Evolutionary conservation across 1,140 invertebrate species (phyloP), one percentile per base, ranked within the genome.

Genomic region (Diploscapter pachys): DNA sequence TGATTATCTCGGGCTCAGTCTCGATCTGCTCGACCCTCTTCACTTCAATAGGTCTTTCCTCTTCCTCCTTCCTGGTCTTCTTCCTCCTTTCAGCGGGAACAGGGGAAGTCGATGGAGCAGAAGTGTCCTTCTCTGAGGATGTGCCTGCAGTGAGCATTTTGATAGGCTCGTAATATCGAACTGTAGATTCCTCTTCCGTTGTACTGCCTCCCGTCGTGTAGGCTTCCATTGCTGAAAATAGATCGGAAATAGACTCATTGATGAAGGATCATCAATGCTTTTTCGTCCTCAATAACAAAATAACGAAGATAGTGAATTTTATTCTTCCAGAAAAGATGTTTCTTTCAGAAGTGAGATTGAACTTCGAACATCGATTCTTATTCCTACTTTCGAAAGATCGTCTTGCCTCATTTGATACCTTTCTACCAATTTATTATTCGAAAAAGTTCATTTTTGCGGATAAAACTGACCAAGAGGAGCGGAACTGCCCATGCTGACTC

Each of bases 201-300:
- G 72, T 73, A 50, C 11, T 81, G 13, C 53, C 74, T 48, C 83
- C 76, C 9, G 82, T 82, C 57, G 75, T 80, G 31, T 80, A 68
- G 13, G 82, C 81, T 57, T 81, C 81, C 81, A 81, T 83, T 48
- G 80, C 82, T 67, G 83, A 57, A 13, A 78, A 67, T 0, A 50
- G 53, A 52, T 64, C n/a, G 65, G 11, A 6, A 9, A 52, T 52
- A 8, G 49, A 53, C 66, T 68, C 8, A 50, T 65, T 8, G 63
- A 8, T 68, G 31, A 31, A 31, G 31, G 31, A 31, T 31, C 1
- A 31, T 31, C 31, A 31, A 31, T 31, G 31, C 31, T 31, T 31
- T 31, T 31, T 31, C 31, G 31, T 31, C 31, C 31, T 31, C 31
- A 31, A 31, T 31, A 31, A 31, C 31, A 31, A 1, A 31, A 31